Conservation (phyloP, 2,113 vertebrate genomes). For the Triplophysa dalaica region DNA sequence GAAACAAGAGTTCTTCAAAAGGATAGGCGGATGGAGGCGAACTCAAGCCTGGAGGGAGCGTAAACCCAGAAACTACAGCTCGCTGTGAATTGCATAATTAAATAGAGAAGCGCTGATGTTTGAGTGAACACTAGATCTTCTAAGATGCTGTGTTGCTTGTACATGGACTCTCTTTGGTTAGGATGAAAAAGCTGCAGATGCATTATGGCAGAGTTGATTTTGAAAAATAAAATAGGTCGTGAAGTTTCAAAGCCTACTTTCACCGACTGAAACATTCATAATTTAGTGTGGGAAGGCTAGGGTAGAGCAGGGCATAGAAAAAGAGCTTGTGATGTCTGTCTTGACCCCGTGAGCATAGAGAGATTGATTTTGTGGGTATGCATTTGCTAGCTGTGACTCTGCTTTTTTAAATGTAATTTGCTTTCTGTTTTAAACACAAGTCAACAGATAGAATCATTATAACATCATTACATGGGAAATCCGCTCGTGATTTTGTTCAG, state of each 20-base stretch:
- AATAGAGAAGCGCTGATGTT: not conserved
- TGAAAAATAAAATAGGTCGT: not conserved
- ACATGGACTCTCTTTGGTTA: not conserved
- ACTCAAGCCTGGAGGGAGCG: not conserved
- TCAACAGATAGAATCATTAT: not conserved
- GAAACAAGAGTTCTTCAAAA: constrained; percentile 23
- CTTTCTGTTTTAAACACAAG: not conserved
- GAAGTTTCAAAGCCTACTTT: constrained; percentile 34
- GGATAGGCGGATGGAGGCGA: constrained; percentile 15
- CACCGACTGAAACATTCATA: constrained; percentile 25
- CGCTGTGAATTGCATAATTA: constrained; percentile 3
- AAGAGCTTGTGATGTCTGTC: constrained; percentile 13
- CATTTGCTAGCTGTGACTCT: not conserved
- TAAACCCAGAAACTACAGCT: not conserved
- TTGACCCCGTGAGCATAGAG: not conserved
- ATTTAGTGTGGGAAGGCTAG: constrained; percentile 19
- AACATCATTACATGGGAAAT: not conserved
- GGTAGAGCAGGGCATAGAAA: not conserved
- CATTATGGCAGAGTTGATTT: not conserved
- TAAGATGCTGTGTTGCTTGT: not conserved
- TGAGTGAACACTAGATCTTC: not conserved
- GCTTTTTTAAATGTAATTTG: not conserved
- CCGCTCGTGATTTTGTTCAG: not conserved
- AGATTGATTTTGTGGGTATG: not conserved
- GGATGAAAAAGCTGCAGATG: constrained; percentile 8